These are phyloP conservation scores for Dendroctonus valens DNA, from an alignment of 1,140 invertebrate genomes.

Conservation along the genomic window DNA sequence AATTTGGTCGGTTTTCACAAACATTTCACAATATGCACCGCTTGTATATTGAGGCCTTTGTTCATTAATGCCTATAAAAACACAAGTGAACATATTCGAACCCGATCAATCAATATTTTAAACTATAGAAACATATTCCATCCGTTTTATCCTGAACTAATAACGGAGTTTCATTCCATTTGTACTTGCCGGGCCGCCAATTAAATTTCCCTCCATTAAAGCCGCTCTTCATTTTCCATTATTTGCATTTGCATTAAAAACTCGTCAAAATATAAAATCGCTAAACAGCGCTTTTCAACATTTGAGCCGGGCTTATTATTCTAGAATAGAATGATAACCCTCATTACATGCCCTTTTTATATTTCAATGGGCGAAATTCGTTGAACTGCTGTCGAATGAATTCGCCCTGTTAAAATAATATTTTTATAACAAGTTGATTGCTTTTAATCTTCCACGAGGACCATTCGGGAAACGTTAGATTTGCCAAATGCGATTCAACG, in stretches of 20 bases:
- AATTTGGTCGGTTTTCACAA: too few relatives aligned
- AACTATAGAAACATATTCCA: too few relatives aligned
- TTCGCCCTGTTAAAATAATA: slow-evolving; percentile 1
- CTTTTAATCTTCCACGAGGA: not conserved
- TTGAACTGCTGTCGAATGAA: too few relatives aligned
- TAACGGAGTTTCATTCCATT: too few relatives aligned
- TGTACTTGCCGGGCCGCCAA: too few relatives aligned
- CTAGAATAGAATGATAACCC: slow-evolving; percentile 8
- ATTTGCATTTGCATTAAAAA: slow-evolving; percentile 4
- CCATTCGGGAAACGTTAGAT: not conserved
- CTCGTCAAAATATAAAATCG: slow-evolving; percentile 10
- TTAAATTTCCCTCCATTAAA: too few relatives aligned
- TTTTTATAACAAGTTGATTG: slow-evolving; percentile 6
- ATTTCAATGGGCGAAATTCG: not conserved
- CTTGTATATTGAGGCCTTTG: too few relatives aligned
- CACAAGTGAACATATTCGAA: too few relatives aligned
- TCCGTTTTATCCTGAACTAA: too few relatives aligned
- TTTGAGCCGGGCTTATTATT: slow-evolving; percentile 10
- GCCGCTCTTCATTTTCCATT: not conserved
- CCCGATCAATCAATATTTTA: too few relatives aligned
- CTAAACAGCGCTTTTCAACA: slow-evolving; percentile 9
- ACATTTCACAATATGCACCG: too few relatives aligned
- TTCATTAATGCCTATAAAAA: too few relatives aligned
- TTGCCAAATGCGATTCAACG: not conserved
- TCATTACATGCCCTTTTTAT: slow-evolving; percentile 6